Percentiles rank a stretch among this genome's conserved stretches.
phyloP scores from a whole-genome alignment of 2,888 invertebrate genomes.

The Lepas anatifera region DNA sequence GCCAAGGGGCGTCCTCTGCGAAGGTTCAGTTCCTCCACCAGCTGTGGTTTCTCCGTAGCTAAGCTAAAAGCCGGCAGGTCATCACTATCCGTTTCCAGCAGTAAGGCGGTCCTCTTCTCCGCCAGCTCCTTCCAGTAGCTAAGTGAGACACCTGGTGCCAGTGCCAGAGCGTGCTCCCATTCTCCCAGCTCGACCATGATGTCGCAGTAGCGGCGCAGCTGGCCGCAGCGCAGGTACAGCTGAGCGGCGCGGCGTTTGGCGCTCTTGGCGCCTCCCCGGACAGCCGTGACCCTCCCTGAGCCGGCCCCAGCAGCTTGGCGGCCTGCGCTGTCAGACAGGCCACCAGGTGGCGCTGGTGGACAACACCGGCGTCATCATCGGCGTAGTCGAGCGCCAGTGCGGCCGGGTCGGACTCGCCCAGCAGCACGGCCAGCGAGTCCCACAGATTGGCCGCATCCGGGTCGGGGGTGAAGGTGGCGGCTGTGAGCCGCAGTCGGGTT shows the following conservation, averaged over 20 bases:
- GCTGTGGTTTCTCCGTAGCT: neutral
- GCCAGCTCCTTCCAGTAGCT: slow-evolving; percentile 34
- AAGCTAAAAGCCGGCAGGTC: neutral
- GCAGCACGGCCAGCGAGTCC: slow-evolving; percentile 33
- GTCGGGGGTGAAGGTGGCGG: slow-evolving; percentile 28
- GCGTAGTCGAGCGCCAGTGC: slow-evolving; percentile 31
- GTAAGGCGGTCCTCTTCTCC: neutral
- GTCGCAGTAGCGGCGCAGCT: slow-evolving; percentile 36
- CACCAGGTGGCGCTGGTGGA: slow-evolving; percentile 34
- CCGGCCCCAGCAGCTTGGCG: neutral
- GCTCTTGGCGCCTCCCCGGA: slow-evolving; percentile 26
- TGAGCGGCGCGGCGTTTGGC: slow-evolving; percentile 31
- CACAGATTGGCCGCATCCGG: slow-evolving; percentile 33
- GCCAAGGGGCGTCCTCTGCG: neutral
- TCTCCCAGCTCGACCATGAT: slow-evolving; percentile 35
- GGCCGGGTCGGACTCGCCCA: slow-evolving; percentile 30
- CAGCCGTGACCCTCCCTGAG: neutral
- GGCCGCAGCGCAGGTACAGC: slow-evolving; percentile 33
- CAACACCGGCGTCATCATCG: slow-evolving; percentile 33
- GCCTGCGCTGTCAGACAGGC: slow-evolving; percentile 29
- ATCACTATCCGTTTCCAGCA: neutral
- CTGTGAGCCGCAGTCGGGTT: slow-evolving; percentile 31
- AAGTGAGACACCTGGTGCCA: slow-evolving; percentile 36
- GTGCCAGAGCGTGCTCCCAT: slow-evolving; percentile 37
- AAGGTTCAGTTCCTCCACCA: neutral